A percentile compares a stretch with the other conserved stretches of the same genome.
These are phyloP conservation scores for Corythucha ciliata DNA, from an alignment of 2,888 invertebrate genomes.

Conservation along the genomic window DNA sequence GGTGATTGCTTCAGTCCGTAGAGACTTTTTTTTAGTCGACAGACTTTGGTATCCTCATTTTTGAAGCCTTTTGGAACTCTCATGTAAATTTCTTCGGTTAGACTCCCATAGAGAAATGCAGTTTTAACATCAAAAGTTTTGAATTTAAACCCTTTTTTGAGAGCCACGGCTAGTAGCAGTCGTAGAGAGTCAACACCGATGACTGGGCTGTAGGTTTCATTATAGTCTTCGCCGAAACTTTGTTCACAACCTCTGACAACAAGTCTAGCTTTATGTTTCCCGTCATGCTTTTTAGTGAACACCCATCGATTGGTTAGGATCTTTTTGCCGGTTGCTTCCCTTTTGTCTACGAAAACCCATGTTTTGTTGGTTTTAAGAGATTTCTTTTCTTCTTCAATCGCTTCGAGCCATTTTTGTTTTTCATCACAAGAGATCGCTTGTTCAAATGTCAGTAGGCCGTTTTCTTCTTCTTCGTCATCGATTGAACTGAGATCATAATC, in stretches of 20 bases:
- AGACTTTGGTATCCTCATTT: constrained; percentile 16
- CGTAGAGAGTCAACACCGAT: constrained; percentile 32
- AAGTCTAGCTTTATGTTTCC: constrained; percentile 33
- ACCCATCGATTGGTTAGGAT: constrained; percentile 35
- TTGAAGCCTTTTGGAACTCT: constrained; percentile 28
- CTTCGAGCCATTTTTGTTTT: constrained; percentile 24
- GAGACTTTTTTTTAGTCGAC: constrained; percentile 26
- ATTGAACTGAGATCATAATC: too few species aligned
- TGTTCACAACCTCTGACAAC: constrained; percentile 35
- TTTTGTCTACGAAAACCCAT: constrained; percentile 32
- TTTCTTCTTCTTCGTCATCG: neutral
- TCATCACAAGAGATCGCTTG: constrained; percentile 23
- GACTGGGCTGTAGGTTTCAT: constrained; percentile 35
- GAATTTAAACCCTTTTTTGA: neutral
- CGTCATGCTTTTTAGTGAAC: constrained; percentile 31
- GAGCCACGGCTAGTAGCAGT: constrained; percentile 25
- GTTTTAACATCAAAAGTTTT: constrained; percentile 25
- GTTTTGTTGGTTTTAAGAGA: constrained; percentile 32
- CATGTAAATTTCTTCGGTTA: constrained; percentile 28
- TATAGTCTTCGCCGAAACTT: constrained; percentile 33
- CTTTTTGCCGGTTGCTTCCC: constrained; percentile 6
- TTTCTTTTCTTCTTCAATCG: constrained; percentile 33
- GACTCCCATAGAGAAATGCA: constrained; percentile 31
- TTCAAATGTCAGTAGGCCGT: constrained; percentile 17
- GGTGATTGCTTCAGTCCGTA: constrained; percentile 15